These are phyloP conservation scores for Tetranychus cinnabarinus DNA, from an alignment of 1,140 invertebrate genomes.

Conservation along the genomic window DNA sequence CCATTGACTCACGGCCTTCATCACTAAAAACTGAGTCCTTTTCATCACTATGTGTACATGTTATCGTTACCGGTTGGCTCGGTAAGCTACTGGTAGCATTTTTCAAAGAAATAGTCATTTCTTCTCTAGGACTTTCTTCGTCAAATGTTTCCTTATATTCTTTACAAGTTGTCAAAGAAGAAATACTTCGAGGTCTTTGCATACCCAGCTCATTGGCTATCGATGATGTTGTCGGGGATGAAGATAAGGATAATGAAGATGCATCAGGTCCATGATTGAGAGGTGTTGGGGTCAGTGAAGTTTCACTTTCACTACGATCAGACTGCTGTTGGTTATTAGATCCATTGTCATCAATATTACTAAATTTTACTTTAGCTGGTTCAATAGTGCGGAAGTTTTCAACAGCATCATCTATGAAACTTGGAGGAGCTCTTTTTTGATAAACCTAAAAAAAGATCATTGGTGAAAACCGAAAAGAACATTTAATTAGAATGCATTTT, in stretches of 20 bases:
- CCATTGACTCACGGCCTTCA: neutral
- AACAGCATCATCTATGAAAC: constrained; percentile 69
- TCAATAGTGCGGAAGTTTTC: constrained; percentile 38
- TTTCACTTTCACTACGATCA: neutral
- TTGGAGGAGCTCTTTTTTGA: constrained; percentile 55
- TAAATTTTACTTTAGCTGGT: neutral
- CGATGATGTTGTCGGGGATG: neutral
- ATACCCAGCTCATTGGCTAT: neutral
- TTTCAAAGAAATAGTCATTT: neutral
- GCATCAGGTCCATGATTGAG: too few relatives aligned
- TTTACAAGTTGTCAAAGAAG: neutral
- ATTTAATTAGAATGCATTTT: too few relatives aligned
- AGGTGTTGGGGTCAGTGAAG: neutral
- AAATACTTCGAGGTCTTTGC: neutral
- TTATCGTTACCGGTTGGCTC: neutral
- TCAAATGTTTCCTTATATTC: neutral
- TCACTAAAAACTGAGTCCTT: neutral
- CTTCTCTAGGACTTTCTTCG: neutral
- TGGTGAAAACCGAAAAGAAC: too few relatives aligned
- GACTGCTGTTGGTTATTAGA: neutral
- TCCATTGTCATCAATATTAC: neutral
- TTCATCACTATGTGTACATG: neutral
- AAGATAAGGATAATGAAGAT: neutral
- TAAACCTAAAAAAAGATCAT: constrained; percentile 27
- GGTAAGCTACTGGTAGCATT: neutral